Percentiles rank a stretch among this genome's conserved stretches.
Conservation (phyloP, 1,140 invertebrate genomes). For the Saccostrea glomerata region DNA sequence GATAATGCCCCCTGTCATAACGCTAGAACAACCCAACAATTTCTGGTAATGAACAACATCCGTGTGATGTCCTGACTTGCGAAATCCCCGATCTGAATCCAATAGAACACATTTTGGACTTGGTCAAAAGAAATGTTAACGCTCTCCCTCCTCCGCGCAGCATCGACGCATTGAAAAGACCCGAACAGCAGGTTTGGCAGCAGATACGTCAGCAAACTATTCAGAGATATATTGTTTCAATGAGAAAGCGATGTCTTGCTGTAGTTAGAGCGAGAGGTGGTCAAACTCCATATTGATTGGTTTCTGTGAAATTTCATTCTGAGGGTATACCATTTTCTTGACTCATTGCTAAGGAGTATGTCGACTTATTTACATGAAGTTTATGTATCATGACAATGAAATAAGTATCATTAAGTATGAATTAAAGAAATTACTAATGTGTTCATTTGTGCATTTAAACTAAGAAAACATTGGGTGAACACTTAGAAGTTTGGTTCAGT, state of each 20-base stretch:
- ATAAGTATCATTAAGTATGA: neutral
- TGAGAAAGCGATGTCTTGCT: neutral
- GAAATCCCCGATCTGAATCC: constrained; percentile 1
- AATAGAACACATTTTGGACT: neutral
- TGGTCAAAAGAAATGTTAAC: neutral
- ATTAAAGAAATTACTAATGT: neutral
- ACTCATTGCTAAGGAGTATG: neutral
- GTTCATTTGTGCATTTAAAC: too few relatives aligned
- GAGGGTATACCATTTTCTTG: neutral
- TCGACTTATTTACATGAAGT: neutral
- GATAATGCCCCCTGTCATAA: constrained; percentile 9
- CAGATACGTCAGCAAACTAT: neutral
- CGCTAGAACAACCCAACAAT: neutral
- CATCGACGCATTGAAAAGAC: neutral
- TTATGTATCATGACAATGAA: neutral
- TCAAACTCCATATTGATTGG: constrained; percentile 38
- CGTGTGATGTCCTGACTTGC: neutral
- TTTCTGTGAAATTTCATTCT: neutral
- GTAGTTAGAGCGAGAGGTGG: constrained; percentile 42
- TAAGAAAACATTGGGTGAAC: too few relatives aligned
- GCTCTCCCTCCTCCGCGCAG: neutral
- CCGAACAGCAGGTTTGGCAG: neutral
- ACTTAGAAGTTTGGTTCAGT: too few relatives aligned
- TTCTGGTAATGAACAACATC: constrained; percentile 3
- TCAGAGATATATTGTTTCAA: neutral